These are phyloP conservation scores for Drosophila sturtevanti DNA, from an alignment of 1,140 invertebrate species.

Conservation along the genomic window DNA sequence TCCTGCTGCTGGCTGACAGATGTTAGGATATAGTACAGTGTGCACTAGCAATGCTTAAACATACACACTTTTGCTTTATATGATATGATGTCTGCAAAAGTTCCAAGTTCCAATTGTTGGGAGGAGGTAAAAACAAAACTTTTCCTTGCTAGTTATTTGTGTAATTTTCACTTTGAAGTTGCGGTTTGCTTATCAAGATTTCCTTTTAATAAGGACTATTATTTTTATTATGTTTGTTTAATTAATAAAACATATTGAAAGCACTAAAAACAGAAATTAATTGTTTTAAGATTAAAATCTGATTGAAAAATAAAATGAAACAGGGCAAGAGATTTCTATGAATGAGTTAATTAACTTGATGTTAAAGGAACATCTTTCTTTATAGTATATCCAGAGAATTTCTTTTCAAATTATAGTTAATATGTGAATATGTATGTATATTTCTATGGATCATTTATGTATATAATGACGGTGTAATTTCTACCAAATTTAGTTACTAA, in stretches of 20 bases:
- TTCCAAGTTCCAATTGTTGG: neutral
- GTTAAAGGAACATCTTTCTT: no score
- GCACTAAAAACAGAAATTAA: neutral
- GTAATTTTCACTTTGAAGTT: constrained; percentile 8
- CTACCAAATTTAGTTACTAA: no score
- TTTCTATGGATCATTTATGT: no score
- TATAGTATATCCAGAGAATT: no score
- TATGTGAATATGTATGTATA: no score
- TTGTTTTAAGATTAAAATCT: neutral
- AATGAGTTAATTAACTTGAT: no score
- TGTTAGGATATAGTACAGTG: neutral
- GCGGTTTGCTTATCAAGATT: neutral
- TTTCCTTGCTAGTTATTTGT: neutral
- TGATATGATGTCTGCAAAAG: neutral
- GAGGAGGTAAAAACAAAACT: neutral
- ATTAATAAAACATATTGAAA: neutral
- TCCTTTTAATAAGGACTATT: neutral
- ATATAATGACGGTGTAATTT: no score
- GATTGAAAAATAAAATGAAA: neutral
- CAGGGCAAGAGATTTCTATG: neutral
- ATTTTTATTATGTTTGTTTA: neutral
- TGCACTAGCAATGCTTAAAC: neutral
- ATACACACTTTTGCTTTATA: neutral
- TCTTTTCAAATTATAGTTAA: no score
- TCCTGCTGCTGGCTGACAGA: neutral